A percentile compares a stretch with the other conserved stretches of the same genome.
phyloP scores from a whole-genome alignment of 2,888 invertebrate genomes.

The Uropetala carovei region DNA sequence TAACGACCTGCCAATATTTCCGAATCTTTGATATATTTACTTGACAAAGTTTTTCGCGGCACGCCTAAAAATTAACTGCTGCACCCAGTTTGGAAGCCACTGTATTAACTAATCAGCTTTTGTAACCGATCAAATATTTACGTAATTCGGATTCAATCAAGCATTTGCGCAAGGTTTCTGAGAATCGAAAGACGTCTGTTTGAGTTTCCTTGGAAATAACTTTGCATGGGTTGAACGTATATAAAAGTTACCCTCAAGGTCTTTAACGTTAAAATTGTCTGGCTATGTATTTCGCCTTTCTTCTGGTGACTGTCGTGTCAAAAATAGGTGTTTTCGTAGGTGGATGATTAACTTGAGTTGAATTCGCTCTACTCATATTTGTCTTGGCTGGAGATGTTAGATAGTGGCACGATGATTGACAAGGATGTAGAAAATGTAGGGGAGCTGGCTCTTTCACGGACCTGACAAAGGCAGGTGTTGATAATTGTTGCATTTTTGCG shows the following conservation, averaged over 20 bases:
- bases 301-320: neutral
- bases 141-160: too few species aligned
- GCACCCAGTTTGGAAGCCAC: too few species aligned
- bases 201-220: neutral
- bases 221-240: neutral
- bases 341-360: conserved; percentile 22
- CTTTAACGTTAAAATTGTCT: neutral
- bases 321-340: conserved; percentile 8
- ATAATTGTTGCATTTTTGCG: neutral
- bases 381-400: neutral
- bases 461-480: neutral
- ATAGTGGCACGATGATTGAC: conserved; percentile 22
- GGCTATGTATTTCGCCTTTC: neutral
- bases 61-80: too few species aligned
- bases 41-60: too few species aligned
- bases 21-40: too few species aligned
- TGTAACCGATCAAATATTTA: too few species aligned
- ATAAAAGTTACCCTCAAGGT: neutral
- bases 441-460: too few species aligned
- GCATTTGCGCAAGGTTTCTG: too few species aligned
- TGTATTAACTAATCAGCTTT: too few species aligned
- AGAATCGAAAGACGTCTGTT: neutral
- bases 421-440: neutral
- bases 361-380: conserved; percentile 14
- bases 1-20: too few species aligned